A percentile compares a stretch with the other conserved stretches of the same genome.
Conservation (phyloP, 1,140 invertebrate genomes). For the Drosophila kanapiae region DNA sequence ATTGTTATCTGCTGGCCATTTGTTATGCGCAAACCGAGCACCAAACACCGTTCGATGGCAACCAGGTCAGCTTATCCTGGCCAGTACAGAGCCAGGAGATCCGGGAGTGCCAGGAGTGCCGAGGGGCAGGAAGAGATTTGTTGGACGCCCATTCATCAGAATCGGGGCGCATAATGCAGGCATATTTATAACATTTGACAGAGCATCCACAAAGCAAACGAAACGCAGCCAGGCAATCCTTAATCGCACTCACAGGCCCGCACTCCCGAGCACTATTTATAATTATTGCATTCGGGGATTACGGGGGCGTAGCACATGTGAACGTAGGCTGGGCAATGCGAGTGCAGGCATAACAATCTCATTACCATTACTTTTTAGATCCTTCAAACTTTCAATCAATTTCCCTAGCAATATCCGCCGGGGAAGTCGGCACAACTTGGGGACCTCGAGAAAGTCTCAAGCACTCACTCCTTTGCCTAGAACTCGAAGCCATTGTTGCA, state of each 20-base stretch:
- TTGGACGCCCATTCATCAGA: slow-evolving; percentile 58
- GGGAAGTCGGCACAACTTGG: slow-evolving; percentile 44
- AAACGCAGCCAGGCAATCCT: slow-evolving; percentile 32
- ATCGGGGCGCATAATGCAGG: slow-evolving; percentile 52
- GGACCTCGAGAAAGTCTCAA: slow-evolving; percentile 59
- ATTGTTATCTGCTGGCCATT: slow-evolving; percentile 65
- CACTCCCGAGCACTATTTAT: slow-evolving; percentile 52
- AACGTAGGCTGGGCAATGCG: slow-evolving; percentile 25
- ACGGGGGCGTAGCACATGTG: slow-evolving; percentile 16
- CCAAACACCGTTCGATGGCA: slow-evolving; percentile 36
- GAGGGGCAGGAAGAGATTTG: slow-evolving; percentile 8
- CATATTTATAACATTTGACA: slow-evolving; percentile 66
- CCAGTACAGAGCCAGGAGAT: background rate
- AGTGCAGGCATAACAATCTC: slow-evolving; percentile 66
- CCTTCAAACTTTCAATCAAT: slow-evolving; percentile 80
- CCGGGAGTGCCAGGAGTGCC: background rate
- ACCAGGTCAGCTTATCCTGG: slow-evolving; percentile 40
- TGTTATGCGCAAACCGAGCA: slow-evolving; percentile 49
- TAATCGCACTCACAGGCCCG: slow-evolving; percentile 33
- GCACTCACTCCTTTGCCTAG: slow-evolving; percentile 25
- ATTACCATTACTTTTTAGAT: slow-evolving; percentile 77
- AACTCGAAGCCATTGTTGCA: slow-evolving; percentile 31
- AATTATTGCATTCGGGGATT: slow-evolving; percentile 48
- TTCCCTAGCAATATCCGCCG: slow-evolving; percentile 76
- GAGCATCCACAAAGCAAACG: slow-evolving; percentile 44